These are phyloP conservation scores for Cosmia trapezina DNA, from an alignment of 2,888 invertebrate genomes.

Conservation along the genomic window DNA sequence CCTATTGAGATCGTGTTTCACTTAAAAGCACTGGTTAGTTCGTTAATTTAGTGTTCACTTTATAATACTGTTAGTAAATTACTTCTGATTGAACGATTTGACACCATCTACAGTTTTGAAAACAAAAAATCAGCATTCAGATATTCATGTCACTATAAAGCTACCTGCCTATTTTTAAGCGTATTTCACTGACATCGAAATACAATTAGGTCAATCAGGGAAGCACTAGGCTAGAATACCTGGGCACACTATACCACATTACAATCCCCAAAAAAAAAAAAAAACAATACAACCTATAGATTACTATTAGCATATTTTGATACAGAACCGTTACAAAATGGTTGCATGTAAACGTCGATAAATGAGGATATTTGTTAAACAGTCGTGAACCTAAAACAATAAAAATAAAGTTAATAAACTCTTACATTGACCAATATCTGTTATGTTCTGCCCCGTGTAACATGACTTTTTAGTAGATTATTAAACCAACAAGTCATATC, in stretches of 20 bases:
- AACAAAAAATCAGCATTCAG: slow-evolving; percentile 21
- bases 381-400: slow-evolving; percentile 51
- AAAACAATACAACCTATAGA: slow-evolving; percentile 50
- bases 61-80: slow-evolving; percentile 23
- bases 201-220: slow-evolving; percentile 42
- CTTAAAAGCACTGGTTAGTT: slow-evolving; percentile 11
- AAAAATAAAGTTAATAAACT: slow-evolving; percentile 23
- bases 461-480: background rate
- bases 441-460: background rate
- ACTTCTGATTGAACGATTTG: slow-evolving; percentile 47
- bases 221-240: slow-evolving; percentile 45
- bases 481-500: background rate
- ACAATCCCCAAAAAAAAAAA: slow-evolving; percentile 39
- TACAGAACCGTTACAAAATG: slow-evolving; percentile 30
- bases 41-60: slow-evolving; percentile 10
- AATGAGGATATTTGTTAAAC: slow-evolving; percentile 26
- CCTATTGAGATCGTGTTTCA: background rate
- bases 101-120: slow-evolving; percentile 1
- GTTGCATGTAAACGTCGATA: slow-evolving; percentile 31
- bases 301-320: slow-evolving; percentile 12
- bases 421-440: background rate
- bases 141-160: slow-evolving; percentile 20
- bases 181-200: slow-evolving; percentile 17
- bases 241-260: slow-evolving; percentile 41
- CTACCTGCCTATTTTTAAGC: slow-evolving; percentile 40